These are phyloP conservation scores for Sebastes cheni DNA, from an alignment of 2,797 vertebrate species.

Conservation along the genomic window DNA sequence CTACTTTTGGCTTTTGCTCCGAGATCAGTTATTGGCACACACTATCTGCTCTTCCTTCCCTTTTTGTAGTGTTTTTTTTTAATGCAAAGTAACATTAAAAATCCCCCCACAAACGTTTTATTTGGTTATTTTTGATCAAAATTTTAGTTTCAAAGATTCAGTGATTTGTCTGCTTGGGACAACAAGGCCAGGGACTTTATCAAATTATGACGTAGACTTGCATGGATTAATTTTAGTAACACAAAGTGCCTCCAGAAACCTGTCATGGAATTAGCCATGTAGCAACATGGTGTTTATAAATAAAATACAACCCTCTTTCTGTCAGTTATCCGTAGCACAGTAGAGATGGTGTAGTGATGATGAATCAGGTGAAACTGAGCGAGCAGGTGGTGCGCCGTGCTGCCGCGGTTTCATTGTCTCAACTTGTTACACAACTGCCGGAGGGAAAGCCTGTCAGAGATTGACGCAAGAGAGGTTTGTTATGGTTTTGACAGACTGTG, in stretches of 20 bases:
- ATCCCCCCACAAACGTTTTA: no score
- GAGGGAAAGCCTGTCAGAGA: slow-evolving; percentile 60
- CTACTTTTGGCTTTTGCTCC: background rate
- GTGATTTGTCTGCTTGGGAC: background rate
- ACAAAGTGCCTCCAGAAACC: background rate
- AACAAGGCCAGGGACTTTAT: background rate
- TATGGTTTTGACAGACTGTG: slow-evolving; percentile 72
- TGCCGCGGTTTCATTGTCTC: slow-evolving; percentile 62
- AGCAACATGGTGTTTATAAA: slow-evolving; percentile 32
- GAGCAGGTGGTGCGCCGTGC: slow-evolving; percentile 57
- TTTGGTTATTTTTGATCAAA: background rate
- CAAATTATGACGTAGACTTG: background rate
- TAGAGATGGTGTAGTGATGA: slow-evolving; percentile 19
- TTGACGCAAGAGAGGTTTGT: slow-evolving; percentile 70
- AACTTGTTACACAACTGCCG: slow-evolving; percentile 68
- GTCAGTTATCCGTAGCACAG: background rate
- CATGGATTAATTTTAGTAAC: background rate
- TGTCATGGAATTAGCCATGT: background rate
- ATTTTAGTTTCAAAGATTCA: background rate
- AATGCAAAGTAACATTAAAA: background rate
- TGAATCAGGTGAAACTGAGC: slow-evolving; percentile 71
- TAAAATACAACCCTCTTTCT: slow-evolving; percentile 4
- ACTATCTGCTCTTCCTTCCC: background rate
- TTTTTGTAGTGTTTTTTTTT: background rate
- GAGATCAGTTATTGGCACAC: background rate